Conservation (phyloP, 2,888 invertebrate species). For the Octodonta nipae region DNA sequence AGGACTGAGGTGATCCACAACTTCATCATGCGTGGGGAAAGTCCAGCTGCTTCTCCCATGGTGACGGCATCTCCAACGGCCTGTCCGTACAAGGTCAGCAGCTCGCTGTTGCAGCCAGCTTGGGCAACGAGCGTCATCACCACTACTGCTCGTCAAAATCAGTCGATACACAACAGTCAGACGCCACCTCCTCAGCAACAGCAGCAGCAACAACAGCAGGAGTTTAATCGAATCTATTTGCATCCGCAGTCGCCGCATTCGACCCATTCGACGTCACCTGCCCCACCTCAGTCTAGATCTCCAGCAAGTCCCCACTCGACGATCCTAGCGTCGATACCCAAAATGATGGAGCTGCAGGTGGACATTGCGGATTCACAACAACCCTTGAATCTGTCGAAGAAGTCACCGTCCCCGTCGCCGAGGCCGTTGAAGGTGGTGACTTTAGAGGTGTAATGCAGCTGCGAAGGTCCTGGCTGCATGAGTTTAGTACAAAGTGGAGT, state of each 20-base stretch:
- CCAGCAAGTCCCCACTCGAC: constrained; percentile 32
- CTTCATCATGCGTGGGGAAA: constrained; percentile 67
- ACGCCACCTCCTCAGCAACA: constrained; percentile 31
- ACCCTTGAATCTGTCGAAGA: constrained; percentile 81
- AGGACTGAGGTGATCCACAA: constrained; percentile 85
- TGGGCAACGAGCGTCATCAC: constrained; percentile 49
- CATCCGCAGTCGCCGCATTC: constrained; percentile 36
- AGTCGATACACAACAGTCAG: constrained; percentile 32
- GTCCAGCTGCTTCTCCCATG: constrained; percentile 36
- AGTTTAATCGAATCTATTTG: constrained; percentile 34
- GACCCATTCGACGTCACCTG: constrained; percentile 31
- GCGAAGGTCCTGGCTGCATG: constrained; percentile 8
- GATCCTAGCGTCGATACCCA: constrained; percentile 31
- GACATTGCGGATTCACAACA: constrained; percentile 70
- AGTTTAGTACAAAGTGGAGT: constrained; percentile 32
- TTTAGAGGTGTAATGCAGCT: constrained; percentile 30
- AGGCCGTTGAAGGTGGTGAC: constrained; percentile 38
- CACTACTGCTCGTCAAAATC: constrained; percentile 39
- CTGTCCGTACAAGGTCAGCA: constrained; percentile 28
- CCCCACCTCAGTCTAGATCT: constrained; percentile 31
- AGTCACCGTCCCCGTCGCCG: constrained; percentile 66
- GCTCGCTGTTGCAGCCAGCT: constrained; percentile 29
- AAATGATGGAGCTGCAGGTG: constrained; percentile 65
- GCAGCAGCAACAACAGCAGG: constrained; percentile 30
- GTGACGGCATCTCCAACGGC: constrained; percentile 41